A percentile compares a stretch with the other conserved stretches of the same genome.
Evolutionary conservation across 2,888 invertebrate species (phyloP).

Genomic region (Athetis lepigone): DNA sequence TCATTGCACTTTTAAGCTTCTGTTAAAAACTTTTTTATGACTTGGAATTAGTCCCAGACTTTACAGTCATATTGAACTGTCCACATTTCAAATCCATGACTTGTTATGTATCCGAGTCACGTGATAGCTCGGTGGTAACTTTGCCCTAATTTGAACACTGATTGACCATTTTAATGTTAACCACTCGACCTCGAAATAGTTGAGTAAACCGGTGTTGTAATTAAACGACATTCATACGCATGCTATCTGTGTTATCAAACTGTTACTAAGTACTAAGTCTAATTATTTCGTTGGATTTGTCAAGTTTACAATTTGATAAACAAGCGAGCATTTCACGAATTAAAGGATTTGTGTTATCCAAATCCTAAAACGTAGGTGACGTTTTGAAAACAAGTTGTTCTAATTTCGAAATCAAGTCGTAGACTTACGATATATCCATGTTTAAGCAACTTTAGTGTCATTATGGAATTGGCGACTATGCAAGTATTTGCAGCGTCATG

Average conservation of each 20-base stretch:
- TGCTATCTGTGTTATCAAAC: slow-evolving; percentile 46
- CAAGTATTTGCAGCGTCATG: slow-evolving; percentile 11
- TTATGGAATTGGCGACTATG: slow-evolving; percentile 6
- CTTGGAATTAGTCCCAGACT: not conserved
- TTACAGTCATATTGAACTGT: slow-evolving; percentile 3
- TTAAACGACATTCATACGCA: slow-evolving; percentile 36
- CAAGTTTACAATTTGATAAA: slow-evolving; percentile 24
- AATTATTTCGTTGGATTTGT: slow-evolving; percentile 34
- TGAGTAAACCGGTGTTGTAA: slow-evolving; percentile 54
- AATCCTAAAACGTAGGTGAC: not conserved
- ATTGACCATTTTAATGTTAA: slow-evolving; percentile 39
- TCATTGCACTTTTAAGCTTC: slow-evolving; percentile 6
- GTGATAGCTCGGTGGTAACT: slow-evolving; percentile 26
- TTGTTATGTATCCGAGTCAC: slow-evolving; percentile 26
- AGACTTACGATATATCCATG: not conserved
- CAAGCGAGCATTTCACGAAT: not conserved
- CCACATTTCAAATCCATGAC: slow-evolving; percentile 22
- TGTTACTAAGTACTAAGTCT: slow-evolving; percentile 24
- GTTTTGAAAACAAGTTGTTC: slow-evolving; percentile 10
- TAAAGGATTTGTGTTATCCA: slow-evolving; percentile 39
- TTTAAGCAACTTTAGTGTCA: not conserved
- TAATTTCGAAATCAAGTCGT: slow-evolving; percentile 2
- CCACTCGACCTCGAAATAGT: slow-evolving; percentile 51
- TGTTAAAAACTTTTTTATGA: slow-evolving; percentile 4
- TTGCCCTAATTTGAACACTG: slow-evolving; percentile 50